Evolutionary conservation across 1,140 invertebrate genomes (phyloP).

Genomic region (Meloidogyne hapla): DNA sequence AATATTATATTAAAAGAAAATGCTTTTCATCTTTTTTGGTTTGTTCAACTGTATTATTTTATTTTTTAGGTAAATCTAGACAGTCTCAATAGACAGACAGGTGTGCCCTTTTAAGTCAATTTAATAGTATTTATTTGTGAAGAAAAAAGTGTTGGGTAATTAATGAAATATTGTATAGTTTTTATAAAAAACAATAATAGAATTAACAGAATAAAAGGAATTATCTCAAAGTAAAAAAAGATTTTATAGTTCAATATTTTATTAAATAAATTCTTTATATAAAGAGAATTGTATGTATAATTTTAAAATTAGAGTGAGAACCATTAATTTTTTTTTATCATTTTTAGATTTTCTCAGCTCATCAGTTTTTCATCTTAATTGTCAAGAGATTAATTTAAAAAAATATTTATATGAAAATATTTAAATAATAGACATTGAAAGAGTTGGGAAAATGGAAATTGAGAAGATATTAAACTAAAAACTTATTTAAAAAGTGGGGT

Average conservation of each 20-base stretch:
- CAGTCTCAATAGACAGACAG: not conserved
- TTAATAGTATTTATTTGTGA: not conserved
- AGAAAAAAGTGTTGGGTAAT: not conserved
- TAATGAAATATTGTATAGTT: not conserved
- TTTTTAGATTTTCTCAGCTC: no score
- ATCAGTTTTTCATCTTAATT: no score
- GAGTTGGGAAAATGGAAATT: not conserved
- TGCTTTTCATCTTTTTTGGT: not conserved
- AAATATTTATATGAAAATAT: not conserved
- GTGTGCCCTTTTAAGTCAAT: not conserved
- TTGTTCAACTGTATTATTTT: not conserved
- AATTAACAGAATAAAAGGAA: no score
- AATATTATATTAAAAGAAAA: not conserved
- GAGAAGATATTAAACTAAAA: conserved; percentile 2
- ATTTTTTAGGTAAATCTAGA: not conserved
- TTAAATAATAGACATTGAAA: not conserved
- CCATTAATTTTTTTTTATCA: no score
- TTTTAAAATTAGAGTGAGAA: no score
- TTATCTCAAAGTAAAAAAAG: no score
- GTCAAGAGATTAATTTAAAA: not conserved
- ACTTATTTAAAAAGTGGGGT: not conserved
- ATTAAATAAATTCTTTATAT: no score
- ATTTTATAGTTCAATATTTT: no score
- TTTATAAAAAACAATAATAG: no score
- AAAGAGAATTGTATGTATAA: no score